phyloP scores from a whole-genome alignment of 2,113 vertebrate species.

The Stegostoma tigrinum region DNA sequence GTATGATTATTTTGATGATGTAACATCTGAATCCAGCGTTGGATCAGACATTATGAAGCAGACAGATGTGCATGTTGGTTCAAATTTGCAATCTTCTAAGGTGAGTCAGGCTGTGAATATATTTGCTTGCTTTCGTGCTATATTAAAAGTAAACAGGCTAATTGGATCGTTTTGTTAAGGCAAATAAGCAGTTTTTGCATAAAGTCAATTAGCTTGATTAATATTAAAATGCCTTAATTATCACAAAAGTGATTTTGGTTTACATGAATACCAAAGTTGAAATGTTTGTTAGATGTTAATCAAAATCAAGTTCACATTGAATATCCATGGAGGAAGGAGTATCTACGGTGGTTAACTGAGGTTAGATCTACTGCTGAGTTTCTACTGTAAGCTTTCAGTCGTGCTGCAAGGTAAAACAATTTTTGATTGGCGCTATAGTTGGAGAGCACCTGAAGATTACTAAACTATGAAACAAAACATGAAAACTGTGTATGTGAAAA shows the following conservation, averaged over 20 bases:
- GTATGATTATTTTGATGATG: slow-evolving; percentile 27
- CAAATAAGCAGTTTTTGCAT: neutral
- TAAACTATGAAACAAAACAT: neutral
- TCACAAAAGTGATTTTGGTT: neutral
- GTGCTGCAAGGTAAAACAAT: neutral
- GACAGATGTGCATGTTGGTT: neutral
- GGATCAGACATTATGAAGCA: slow-evolving; percentile 35
- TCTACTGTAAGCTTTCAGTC: neutral
- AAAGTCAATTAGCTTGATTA: neutral
- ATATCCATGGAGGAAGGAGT: neutral
- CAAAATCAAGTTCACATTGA: neutral
- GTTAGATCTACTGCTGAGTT: neutral
- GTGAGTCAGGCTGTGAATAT: neutral
- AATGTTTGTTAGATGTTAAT: neutral
- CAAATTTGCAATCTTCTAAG: slow-evolving; percentile 17
- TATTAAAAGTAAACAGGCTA: neutral
- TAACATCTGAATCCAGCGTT: slow-evolving; percentile 35
- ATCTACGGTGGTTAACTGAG: neutral
- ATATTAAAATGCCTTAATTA: neutral
- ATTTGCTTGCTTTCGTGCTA: neutral
- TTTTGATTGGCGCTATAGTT: neutral
- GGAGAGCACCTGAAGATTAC: neutral
- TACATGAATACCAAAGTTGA: neutral
- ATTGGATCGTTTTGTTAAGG: neutral
- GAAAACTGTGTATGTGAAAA: neutral